Percentiles rank a stretch among this genome's conserved stretches.
Conservation (phyloP, 1,140 invertebrate species). For the Drosophila sucinea region DNA sequence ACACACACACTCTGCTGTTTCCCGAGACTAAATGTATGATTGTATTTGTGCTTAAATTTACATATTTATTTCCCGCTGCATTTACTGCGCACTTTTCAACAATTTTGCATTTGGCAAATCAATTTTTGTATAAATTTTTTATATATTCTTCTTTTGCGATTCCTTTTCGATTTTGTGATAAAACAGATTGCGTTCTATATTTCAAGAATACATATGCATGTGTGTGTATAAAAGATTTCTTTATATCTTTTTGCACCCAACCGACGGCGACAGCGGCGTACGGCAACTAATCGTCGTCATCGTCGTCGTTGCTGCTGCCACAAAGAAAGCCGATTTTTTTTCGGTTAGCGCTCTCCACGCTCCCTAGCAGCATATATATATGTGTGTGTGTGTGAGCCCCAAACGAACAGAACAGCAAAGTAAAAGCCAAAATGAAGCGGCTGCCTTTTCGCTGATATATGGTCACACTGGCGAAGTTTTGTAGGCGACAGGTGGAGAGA, state of each 20-base stretch:
- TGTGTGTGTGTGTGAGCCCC: slow-evolving; percentile 40
- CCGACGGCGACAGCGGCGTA: slow-evolving; percentile 78
- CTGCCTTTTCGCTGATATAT: slow-evolving; percentile 33
- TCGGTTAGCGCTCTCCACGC: slow-evolving; percentile 49
- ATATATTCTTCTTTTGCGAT: slow-evolving; percentile 23
- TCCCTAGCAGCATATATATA: slow-evolving; percentile 33
- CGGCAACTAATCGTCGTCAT: slow-evolving; percentile 59
- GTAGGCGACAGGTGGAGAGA: slow-evolving; percentile 53
- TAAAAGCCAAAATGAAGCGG: slow-evolving; percentile 33
- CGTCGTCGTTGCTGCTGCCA: slow-evolving; percentile 49
- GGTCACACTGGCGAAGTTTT: slow-evolving; percentile 44
- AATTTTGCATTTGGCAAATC: slow-evolving; percentile 57
- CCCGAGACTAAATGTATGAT: slow-evolving; percentile 16
- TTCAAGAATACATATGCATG: slow-evolving; percentile 18
- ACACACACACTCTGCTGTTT: background rate
- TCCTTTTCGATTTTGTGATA: slow-evolving; percentile 37
- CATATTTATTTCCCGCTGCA: slow-evolving; percentile 42
- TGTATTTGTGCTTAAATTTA: slow-evolving; percentile 54
- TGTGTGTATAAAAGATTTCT: slow-evolving; percentile 52
- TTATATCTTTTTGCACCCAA: slow-evolving; percentile 73
- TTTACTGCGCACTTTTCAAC: slow-evolving; percentile 71
- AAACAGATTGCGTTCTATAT: slow-evolving; percentile 46
- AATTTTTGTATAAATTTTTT: slow-evolving; percentile 30
- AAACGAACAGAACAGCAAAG: slow-evolving; percentile 32
- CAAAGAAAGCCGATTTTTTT: slow-evolving; percentile 65